phyloP scores from a whole-genome alignment of 2,888 invertebrate species.

The Steinernema carpocapsae region DNA sequence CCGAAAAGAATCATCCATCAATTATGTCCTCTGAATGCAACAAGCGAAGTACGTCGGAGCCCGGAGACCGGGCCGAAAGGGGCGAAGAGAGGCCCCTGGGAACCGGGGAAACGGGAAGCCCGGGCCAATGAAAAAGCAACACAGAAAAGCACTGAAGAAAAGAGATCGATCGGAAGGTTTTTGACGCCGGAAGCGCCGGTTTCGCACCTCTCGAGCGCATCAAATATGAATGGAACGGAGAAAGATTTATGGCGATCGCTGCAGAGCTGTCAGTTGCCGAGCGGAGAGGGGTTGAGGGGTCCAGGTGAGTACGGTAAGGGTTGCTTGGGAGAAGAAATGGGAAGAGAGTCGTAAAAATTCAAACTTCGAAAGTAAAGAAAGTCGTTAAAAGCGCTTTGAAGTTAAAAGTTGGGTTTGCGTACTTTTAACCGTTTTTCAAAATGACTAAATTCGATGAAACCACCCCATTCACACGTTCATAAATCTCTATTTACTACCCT shows the following conservation, averaged over 20 bases:
- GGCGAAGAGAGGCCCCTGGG: slow-evolving; percentile 4
- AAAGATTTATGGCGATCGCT: background rate
- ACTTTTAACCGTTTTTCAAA: background rate
- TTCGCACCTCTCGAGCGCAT: slow-evolving; percentile 7
- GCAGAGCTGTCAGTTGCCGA: no score
- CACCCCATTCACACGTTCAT: background rate
- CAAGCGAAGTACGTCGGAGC: slow-evolving; percentile 11
- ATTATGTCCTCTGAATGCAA: slow-evolving; percentile 25
- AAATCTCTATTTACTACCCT: background rate
- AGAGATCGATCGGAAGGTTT: slow-evolving; percentile 4
- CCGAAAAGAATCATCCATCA: slow-evolving; percentile 35
- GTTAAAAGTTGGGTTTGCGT: no score
- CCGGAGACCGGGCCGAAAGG: background rate
- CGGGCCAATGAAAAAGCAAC: slow-evolving; percentile 22
- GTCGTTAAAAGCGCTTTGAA: no score
- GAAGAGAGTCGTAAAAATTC: no score
- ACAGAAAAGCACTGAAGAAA: slow-evolving; percentile 27
- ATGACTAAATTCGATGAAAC: background rate
- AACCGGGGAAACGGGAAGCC: background rate
- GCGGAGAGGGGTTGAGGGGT: no score
- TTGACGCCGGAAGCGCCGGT: background rate
- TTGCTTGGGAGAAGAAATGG: no score
- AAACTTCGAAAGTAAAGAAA: no score
- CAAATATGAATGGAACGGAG: slow-evolving; percentile 13
- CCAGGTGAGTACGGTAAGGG: no score